phyloP scores from a whole-genome alignment of 2,888 invertebrate species.

The Crossocerus cetratus region DNA sequence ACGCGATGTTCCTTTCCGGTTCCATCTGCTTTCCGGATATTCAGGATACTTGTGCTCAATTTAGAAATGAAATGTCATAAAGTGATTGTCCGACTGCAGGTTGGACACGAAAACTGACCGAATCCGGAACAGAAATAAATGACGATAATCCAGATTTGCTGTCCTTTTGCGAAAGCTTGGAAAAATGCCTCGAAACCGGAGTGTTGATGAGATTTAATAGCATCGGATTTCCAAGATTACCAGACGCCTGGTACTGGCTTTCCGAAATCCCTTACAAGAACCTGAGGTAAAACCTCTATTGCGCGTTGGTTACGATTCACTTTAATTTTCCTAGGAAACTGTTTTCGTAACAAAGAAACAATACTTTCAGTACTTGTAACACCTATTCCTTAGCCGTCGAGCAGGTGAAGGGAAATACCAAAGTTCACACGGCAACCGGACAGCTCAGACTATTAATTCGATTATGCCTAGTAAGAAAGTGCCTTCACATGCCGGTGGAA shows the following conservation, averaged over 20 bases:
- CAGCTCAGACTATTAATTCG: constrained; percentile 78
- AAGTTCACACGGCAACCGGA: constrained; percentile 76
- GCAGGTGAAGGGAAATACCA: constrained; percentile 74
- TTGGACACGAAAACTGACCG: constrained; percentile 75
- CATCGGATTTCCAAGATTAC: constrained; percentile 75
- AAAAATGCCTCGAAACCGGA: constrained; percentile 80
- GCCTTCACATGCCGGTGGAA: constrained; percentile 79
- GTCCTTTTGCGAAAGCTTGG: constrained; percentile 79
- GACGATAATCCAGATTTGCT: constrained; percentile 78
- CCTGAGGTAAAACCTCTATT: constrained; percentile 52
- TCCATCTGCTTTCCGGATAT: no score
- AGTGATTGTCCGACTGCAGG: constrained; percentile 60
- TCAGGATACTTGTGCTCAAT: no score
- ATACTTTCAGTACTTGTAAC: constrained; percentile 56
- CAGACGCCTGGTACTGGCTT: constrained; percentile 80
- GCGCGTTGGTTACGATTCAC: constrained; percentile 2
- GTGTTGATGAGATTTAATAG: constrained; percentile 75
- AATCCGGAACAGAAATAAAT: constrained; percentile 73
- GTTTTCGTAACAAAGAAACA: not conserved
- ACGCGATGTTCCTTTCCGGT: not conserved
- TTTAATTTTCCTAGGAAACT: constrained; percentile 1
- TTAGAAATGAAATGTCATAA: no score
- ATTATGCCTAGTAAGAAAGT: constrained; percentile 78
- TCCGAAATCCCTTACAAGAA: constrained; percentile 75
- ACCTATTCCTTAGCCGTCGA: constrained; percentile 77